Base-by-base conservation (phyloP, 2,797 vertebrate genomes). In the Bradypus variegatus region DNA sequence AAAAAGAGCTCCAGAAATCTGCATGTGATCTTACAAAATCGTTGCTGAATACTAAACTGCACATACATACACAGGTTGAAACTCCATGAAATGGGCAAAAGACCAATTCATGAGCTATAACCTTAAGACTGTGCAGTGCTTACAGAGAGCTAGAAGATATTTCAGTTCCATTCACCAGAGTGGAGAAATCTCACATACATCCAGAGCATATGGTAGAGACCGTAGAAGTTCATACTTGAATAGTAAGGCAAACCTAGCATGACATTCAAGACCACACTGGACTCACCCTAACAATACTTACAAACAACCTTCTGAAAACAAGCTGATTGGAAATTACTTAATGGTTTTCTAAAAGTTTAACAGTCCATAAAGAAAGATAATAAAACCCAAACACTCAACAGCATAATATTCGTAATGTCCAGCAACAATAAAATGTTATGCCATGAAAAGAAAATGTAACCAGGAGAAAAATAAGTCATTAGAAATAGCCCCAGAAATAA, bases 381-480 rank as follows among this genome's bases (percentile, higher is more conserved):
- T 80, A 91, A 81, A 94, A 85, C 31, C 23, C 15, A 62, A 58
- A 91, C 36, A 62, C 18, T 88, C 29, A 75, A 38, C 45, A 86
- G 31, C 5, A 5, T 29, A 91, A 72, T 29, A 78, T 48, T 62
- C 70, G 62, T 70, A 77, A 87, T 31, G 23, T 10, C 58, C 9
- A 79, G 55, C 19, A 77, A 81, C 58, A 67, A 87, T 90, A 81
- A 83, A 81, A 58, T 58, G 31, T 50, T 83, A 70, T 8, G 50
- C 36, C 27, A 8, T 41, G 29, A 31, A 70, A 88, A 88, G 64
- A 94, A 93, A 80, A 29, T 50, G 50, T 67, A 82, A 81, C 16
- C 18, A 90, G n/a, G 8, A 90, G 50, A 93, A 94, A 67, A 62
- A 81, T 73, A 75, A 85, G 6, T 91, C 55, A 78, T 81, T 89